A percentile compares a stretch with the other conserved stretches of the same genome.
Conservation (phyloP, 2,888 invertebrate genomes). For the Dioctria linearis region DNA sequence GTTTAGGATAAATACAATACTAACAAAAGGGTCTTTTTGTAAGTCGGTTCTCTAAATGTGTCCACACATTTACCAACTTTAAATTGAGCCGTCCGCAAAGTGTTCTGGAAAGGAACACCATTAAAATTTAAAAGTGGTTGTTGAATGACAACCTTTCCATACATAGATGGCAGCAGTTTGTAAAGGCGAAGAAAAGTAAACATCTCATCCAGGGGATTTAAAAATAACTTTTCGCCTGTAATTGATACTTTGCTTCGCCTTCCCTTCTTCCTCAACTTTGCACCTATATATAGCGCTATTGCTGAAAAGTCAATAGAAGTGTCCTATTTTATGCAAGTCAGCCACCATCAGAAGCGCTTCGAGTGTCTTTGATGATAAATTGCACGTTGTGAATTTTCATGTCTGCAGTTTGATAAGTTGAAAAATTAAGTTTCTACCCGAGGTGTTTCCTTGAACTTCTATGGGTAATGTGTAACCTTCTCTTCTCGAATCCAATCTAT, state of each 20-base stretch:
- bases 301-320: constrained; percentile 1
- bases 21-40: background rate
- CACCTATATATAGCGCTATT: background rate
- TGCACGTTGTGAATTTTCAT: background rate
- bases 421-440: constrained; percentile 5
- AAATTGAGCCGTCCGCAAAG: constrained; percentile 28
- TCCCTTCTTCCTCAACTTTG: background rate
- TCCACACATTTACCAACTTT: background rate
- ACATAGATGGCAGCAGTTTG: background rate
- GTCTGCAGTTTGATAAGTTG: constrained; percentile 11
- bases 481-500: background rate
- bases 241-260: constrained; percentile 3
- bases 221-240: constrained; percentile 19
- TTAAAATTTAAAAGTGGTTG: background rate
- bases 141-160: no score
- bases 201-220: background rate
- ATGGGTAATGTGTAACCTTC: no score
- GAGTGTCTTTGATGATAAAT: constrained; percentile 35
- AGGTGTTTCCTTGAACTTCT: background rate
- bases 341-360: background rate
- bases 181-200: background rate
- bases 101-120: background rate
- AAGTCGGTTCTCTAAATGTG: constrained; percentile 10
- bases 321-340: background rate
- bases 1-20: background rate